Percentiles rank a stretch among this genome's conserved stretches.
Evolutionary conservation across 2,888 invertebrate genomes (phyloP).

Genomic region (Cinara cedri): DNA sequence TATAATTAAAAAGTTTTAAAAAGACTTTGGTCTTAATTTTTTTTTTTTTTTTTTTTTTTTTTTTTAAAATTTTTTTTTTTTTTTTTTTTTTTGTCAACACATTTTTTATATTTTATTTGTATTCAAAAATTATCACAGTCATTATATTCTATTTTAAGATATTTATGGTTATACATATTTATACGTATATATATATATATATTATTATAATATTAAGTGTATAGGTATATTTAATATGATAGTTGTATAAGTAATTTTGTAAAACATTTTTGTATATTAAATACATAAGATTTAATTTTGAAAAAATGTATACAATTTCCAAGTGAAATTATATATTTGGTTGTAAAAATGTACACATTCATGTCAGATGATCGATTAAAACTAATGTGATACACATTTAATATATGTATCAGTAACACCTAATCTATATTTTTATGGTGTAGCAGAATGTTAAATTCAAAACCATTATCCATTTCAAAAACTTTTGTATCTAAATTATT

Average conservation of each 20-base stretch:
- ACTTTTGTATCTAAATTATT: too few species aligned
- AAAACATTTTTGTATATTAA: slow-evolving; percentile 29
- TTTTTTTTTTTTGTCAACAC: not conserved
- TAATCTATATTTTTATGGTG: too few species aligned
- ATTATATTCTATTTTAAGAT: slow-evolving; percentile 18
- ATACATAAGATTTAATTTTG: slow-evolving; percentile 13
- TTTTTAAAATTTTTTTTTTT: not conserved
- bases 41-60: too few species aligned
- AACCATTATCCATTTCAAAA: too few species aligned
- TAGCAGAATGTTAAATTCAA: too few species aligned
- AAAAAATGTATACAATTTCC: not conserved
- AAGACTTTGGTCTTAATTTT: too few species aligned
- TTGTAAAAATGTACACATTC: not conserved
- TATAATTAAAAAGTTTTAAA: too few species aligned
- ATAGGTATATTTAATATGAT: not conserved
- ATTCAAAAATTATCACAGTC: not conserved
- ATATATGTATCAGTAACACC: too few species aligned
- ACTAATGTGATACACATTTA: too few species aligned
- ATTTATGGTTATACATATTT: slow-evolving; percentile 25
- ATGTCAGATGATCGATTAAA: too few species aligned
- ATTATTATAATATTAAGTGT: not conserved
- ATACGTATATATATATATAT: not conserved
- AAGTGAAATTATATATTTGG: not conserved
- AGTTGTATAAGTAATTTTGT: slow-evolving; percentile 8
- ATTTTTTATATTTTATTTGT: not conserved